Evolutionary conservation across 2,888 invertebrate species (phyloP).

Genomic region (Cheilosia impressa): DNA sequence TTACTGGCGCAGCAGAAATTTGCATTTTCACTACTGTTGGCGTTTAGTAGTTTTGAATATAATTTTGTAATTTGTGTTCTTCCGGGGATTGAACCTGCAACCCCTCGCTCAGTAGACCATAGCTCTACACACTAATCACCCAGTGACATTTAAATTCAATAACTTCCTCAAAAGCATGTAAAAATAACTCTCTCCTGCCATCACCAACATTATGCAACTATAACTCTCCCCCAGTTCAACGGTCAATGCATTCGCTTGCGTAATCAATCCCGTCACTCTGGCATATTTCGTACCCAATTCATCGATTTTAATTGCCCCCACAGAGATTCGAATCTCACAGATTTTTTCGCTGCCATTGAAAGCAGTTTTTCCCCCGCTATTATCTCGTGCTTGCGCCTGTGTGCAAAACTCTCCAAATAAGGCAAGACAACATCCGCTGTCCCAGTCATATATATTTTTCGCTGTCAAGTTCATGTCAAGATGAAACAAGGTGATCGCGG

Average conservation of each 20-base stretch:
- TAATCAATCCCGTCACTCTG: conserved; percentile 10
- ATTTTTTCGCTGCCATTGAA: conserved; percentile 31
- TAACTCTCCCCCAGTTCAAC: not conserved
- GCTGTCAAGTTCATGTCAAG: conserved; percentile 74
- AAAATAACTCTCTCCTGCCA: too few relatives aligned
- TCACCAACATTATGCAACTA: too few relatives aligned
- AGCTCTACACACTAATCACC: too few relatives aligned
- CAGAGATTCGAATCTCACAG: conserved; percentile 35
- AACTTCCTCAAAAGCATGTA: too few relatives aligned
- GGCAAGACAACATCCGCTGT: conserved; percentile 60
- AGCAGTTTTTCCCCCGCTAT: not conserved
- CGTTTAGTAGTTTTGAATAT: too few relatives aligned
- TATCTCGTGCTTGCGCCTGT: not conserved
- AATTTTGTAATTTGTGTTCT: too few relatives aligned
- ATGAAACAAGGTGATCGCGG: conserved; percentile 71
- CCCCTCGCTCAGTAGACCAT: too few relatives aligned
- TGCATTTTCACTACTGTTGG: too few relatives aligned
- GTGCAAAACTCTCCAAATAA: conserved; percentile 37
- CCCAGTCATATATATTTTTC: conserved; percentile 49
- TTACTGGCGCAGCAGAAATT: too few relatives aligned
- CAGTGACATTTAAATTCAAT: too few relatives aligned
- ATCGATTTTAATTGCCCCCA: conserved; percentile 36
- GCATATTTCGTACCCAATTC: conserved; percentile 17
- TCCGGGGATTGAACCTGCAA: too few relatives aligned
- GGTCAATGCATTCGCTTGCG: not conserved